phyloP scores from a whole-genome alignment of 2,888 invertebrate species.

The Zele albiditarsus region DNA sequence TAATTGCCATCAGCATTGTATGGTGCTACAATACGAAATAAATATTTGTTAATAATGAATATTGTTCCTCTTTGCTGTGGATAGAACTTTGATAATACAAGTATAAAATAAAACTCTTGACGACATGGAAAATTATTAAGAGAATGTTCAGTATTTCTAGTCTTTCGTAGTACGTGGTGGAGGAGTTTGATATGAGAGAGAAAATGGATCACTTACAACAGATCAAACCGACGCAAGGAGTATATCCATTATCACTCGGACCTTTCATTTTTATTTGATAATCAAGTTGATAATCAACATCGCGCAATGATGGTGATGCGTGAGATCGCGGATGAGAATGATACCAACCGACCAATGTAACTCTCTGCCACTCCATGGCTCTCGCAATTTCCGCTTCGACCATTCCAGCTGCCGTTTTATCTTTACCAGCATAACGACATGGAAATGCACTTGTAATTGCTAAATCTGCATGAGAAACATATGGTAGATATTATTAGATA shows the following conservation, averaged over 20 bases:
- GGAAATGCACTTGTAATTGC: constrained; percentile 92
- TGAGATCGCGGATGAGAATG: constrained; percentile 94
- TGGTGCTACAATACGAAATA: constrained; percentile 78
- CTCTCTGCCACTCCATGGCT: constrained; percentile 86
- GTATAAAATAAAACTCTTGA: too few species aligned
- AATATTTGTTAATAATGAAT: constrained; percentile 6
- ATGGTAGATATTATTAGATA: background rate
- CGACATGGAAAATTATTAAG: too few species aligned
- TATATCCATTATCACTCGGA: constrained; percentile 91
- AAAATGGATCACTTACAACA: constrained; percentile 80
- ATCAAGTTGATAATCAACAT: constrained; percentile 94
- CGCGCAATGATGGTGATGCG: constrained; percentile 89
- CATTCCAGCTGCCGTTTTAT: constrained; percentile 83
- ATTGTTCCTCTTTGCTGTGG: too few species aligned
- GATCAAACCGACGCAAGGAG: constrained; percentile 93
- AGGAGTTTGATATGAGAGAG: too few species aligned
- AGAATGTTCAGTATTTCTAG: too few species aligned
- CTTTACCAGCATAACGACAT: constrained; percentile 86
- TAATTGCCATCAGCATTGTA: constrained; percentile 87
- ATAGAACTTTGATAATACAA: too few species aligned
- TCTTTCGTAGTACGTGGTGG: too few species aligned
- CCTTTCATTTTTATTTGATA: constrained; percentile 97
- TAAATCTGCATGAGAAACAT: constrained; percentile 78
- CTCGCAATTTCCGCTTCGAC: constrained; percentile 89
- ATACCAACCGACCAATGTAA: constrained; percentile 94